Conservation (phyloP, 2,797 vertebrate genomes). For the Crenuchus spilurus region DNA sequence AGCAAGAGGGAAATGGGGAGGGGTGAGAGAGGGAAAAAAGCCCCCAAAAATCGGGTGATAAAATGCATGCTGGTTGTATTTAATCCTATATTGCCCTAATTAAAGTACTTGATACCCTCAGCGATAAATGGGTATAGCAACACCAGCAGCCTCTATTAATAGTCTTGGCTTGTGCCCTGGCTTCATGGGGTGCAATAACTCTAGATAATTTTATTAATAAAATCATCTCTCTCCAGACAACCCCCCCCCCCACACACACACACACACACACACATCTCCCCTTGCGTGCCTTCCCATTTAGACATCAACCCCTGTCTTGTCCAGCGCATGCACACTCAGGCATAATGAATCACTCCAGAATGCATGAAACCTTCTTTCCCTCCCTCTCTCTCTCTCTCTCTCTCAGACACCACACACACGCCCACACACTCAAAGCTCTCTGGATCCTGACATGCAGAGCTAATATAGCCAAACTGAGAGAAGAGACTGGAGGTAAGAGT, state of each 20-base stretch:
- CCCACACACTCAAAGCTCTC: neutral
- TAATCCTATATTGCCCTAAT: constrained; percentile 79
- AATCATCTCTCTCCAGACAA: constrained; percentile 64
- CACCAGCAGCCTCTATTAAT: constrained; percentile 79
- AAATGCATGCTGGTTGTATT: constrained; percentile 60
- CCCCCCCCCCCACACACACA: constrained; percentile 43
- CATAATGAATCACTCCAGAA: constrained; percentile 68
- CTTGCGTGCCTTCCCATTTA: constrained; percentile 53
- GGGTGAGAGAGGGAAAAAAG: constrained; percentile 14
- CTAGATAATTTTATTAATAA: constrained; percentile 76
- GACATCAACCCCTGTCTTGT: constrained; percentile 66
- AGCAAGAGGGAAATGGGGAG: neutral
- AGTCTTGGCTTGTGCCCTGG: constrained; percentile 70
- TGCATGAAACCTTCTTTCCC: constrained; percentile 44
- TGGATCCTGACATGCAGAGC: neutral
- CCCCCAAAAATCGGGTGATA: constrained; percentile 62
- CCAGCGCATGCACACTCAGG: constrained; percentile 48
- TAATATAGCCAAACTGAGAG: neutral
- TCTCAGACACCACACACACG: neutral
- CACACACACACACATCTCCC: constrained; percentile 36
- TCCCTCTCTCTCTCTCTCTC: constrained; percentile 8
- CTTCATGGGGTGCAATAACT: constrained; percentile 70
- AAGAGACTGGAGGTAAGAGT: constrained; percentile 1
- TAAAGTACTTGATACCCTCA: constrained; percentile 78
- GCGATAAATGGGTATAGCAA: constrained; percentile 78